Conservation (phyloP, 1,140 invertebrate species). For the Drosophila jambulina region DNA sequence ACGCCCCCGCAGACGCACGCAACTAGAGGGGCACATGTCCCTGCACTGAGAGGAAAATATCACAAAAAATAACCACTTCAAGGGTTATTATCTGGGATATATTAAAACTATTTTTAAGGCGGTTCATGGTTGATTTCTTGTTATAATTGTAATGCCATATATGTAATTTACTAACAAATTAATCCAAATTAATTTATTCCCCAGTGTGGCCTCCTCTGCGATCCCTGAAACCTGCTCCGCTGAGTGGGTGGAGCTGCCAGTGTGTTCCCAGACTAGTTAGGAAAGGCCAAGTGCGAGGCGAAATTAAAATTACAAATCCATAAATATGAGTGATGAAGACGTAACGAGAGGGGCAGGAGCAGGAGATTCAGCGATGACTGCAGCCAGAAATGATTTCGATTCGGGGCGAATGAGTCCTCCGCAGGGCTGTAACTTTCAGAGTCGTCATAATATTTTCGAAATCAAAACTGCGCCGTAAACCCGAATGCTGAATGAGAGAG, state of each 20-base stretch:
- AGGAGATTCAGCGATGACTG: not conserved
- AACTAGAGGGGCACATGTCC: slow-evolving; percentile 19
- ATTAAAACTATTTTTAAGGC: not conserved
- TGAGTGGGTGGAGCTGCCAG: slow-evolving; percentile 35
- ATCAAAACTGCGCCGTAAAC: slow-evolving; percentile 72
- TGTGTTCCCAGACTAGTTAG: slow-evolving; percentile 42
- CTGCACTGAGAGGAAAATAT: not conserved
- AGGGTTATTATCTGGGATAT: not conserved
- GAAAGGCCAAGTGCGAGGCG: slow-evolving; percentile 37
- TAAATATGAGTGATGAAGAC: slow-evolving; percentile 75
- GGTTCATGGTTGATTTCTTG: not conserved
- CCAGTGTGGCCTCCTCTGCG: not conserved
- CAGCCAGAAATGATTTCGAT: slow-evolving; percentile 52
- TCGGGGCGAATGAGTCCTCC: slow-evolving; percentile 52
- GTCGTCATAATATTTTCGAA: slow-evolving; percentile 75
- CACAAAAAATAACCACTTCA: not conserved
- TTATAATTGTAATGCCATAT: not conserved
- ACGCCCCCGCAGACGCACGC: slow-evolving; percentile 33
- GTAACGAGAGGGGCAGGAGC: slow-evolving; percentile 48
- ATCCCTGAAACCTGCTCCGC: slow-evolving; percentile 24
- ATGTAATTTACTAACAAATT: not conserved
- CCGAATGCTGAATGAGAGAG: slow-evolving; percentile 53
- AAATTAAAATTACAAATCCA: slow-evolving; percentile 74
- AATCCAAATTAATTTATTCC: not conserved
- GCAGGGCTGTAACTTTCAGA: slow-evolving; percentile 62